These are phyloP conservation scores for Octopus bimaculoides DNA, from an alignment of 1,140 invertebrate genomes.

Conservation along the genomic window DNA sequence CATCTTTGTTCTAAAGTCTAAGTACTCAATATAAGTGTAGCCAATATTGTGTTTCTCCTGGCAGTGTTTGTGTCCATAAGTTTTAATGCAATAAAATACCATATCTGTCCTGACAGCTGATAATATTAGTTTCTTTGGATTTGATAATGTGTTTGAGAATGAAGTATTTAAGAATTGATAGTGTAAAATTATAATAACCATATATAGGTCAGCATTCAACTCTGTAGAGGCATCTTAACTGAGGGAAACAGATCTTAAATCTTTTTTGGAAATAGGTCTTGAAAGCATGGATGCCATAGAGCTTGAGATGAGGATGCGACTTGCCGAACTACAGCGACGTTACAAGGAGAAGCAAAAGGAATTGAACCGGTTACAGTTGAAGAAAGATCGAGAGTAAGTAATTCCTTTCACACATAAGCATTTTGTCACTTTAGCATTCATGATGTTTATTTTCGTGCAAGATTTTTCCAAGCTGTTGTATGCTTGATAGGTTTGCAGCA, in stretches of 20 bases:
- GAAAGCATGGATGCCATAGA: slow-evolving; percentile 73
- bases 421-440: background rate
- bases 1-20: too few species aligned
- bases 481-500: too few species aligned
- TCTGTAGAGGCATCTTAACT: slow-evolving; percentile 32
- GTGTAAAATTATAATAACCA: background rate
- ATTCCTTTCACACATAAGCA: background rate
- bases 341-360: slow-evolving; percentile 81
- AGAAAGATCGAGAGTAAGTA: slow-evolving; percentile 52
- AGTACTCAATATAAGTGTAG: too few species aligned
- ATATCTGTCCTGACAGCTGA: background rate
- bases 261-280: slow-evolving; percentile 45
- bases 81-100: background rate
- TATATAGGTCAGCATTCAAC: background rate
- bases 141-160: too few species aligned
- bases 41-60: too few species aligned
- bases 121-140: background rate
- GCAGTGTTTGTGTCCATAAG: too few species aligned
- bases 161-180: background rate
- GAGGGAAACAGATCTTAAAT: slow-evolving; percentile 46
- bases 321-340: slow-evolving; percentile 77
- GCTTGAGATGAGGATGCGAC: slow-evolving; percentile 72
- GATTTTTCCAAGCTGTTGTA: too few species aligned
- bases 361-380: slow-evolving; percentile 65
- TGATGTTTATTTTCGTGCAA: background rate